These are phyloP conservation scores for Crocidura indochinensis DNA, from an alignment of 2,797 vertebrate genomes.

Conservation along the genomic window DNA sequence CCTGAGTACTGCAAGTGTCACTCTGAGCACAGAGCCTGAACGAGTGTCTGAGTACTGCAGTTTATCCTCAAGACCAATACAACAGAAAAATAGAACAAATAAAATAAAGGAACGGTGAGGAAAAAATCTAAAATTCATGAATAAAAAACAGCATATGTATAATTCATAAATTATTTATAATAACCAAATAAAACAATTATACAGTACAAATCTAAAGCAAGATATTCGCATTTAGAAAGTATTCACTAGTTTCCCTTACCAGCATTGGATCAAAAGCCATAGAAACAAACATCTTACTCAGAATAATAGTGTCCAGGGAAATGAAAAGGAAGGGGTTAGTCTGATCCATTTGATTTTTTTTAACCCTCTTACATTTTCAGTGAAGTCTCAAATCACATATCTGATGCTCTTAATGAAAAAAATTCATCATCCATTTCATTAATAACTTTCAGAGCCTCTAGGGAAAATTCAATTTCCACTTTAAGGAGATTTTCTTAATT, in stretches of 20 bases:
- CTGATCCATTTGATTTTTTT: neutral
- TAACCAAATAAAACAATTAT: neutral
- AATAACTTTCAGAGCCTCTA: neutral
- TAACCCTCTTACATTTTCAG: neutral
- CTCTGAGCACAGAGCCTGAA: too few species aligned
- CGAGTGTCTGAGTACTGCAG: too few species aligned
- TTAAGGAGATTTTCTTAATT: neutral
- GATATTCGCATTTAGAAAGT: neutral
- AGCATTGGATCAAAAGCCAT: neutral
- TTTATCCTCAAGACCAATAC: too few species aligned
- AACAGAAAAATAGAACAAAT: too few species aligned
- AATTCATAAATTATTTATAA: neutral
- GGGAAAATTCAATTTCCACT: neutral
- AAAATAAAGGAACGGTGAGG: neutral
- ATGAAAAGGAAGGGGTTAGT: neutral
- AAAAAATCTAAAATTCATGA: conserved; percentile 24
- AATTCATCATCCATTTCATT: neutral
- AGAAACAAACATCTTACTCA: neutral
- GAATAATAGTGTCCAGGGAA: neutral
- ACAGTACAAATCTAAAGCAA: neutral
- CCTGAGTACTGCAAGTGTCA: too few species aligned
- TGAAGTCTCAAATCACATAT: neutral
- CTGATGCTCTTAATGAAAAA: neutral
- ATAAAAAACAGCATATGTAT: neutral
- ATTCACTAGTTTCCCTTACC: neutral